Evolutionary conservation across 2,888 invertebrate species (phyloP), one percentile per base, ranked within the genome.

Genomic region (Thymelicus lineola): DNA sequence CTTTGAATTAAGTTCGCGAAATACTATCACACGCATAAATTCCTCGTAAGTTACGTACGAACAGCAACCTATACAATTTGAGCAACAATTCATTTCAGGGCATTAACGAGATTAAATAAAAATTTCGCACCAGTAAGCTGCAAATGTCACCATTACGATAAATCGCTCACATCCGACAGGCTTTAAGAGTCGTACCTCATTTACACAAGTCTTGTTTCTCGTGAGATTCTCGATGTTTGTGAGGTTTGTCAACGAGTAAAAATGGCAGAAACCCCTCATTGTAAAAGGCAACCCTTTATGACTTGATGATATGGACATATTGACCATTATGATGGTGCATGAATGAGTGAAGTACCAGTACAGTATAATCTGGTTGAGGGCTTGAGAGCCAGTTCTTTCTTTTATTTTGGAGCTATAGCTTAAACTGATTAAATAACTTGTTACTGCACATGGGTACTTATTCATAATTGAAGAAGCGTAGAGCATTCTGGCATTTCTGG

Each of bases 131-230:
- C 59, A 66, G 42, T 50, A 50, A 59, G 66, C 66, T 66, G 48
- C 66, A 60, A 66, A 66, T 66, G 66, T 66, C 66, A 66, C 66
- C 66, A 66, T 66, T 66, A 66, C 66, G 66, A 66, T 66, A 66
- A 66, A 66, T 66, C 59, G 59, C 59, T 66, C 66, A 60, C 59
- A 60, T 66, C 50, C 66, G 59, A 66, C 59, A 60, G 59, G 12
- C n/a, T 9, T 50, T 38, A 14, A 17, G 59, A 35, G 50, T 42
- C n/a, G 28, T 38, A 17, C 50, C 59, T 38, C 66, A 60, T 53
- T 60, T 66, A 66, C 5, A 53, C 53, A 20, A 5, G 17, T n/a
- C 10, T 50, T 9, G 17, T 17, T 50, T 17, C 17, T 17, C 50
- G 50, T 50, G 17, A 7, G 4, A 1, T 15, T 50, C 7, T 15